Percentiles rank a stretch among this genome's conserved stretches.
These are phyloP conservation scores for Nymphalis io DNA, from an alignment of 1,140 invertebrate genomes.

Conservation along the genomic window DNA sequence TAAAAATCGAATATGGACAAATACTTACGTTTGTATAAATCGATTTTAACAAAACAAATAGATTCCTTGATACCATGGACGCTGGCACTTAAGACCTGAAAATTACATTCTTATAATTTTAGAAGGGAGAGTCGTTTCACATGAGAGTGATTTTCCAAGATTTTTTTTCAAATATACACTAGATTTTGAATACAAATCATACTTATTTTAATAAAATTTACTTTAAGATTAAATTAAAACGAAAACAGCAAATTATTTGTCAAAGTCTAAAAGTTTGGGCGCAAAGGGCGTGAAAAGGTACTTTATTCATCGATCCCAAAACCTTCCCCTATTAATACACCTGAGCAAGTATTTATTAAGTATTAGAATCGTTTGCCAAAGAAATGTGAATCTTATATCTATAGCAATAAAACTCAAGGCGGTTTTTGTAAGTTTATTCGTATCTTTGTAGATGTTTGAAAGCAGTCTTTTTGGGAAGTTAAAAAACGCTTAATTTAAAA, in stretches of 20 bases:
- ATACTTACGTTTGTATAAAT: too few species aligned
- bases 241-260: conserved; percentile 7
- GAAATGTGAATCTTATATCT: conserved; percentile 13
- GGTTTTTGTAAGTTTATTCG: neutral
- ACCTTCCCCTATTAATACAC: conserved; percentile 57
- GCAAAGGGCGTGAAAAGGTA: conserved; percentile 33
- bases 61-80: too few species aligned
- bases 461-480: conserved; percentile 55
- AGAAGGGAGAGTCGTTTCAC: too few species aligned
- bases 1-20: too few species aligned
- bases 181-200: too few species aligned
- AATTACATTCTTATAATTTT: too few species aligned
- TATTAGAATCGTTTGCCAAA: neutral
- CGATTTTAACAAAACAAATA: too few species aligned
- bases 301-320: conserved; percentile 55
- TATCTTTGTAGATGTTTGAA: conserved; percentile 32
- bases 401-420: neutral
- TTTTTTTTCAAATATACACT: too few species aligned
- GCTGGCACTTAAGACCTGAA: too few species aligned
- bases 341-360: conserved; percentile 23
- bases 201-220: neutral
- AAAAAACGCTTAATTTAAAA: conserved; percentile 27
- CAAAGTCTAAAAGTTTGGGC: conserved; percentile 16
- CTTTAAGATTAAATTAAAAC: conserved; percentile 15
- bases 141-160: too few species aligned